Evolutionary conservation across 2,797 vertebrate genomes (phyloP), one percentile per base, ranked within the genome.

Genomic region (Eleutherodactylus coqui): DNA sequence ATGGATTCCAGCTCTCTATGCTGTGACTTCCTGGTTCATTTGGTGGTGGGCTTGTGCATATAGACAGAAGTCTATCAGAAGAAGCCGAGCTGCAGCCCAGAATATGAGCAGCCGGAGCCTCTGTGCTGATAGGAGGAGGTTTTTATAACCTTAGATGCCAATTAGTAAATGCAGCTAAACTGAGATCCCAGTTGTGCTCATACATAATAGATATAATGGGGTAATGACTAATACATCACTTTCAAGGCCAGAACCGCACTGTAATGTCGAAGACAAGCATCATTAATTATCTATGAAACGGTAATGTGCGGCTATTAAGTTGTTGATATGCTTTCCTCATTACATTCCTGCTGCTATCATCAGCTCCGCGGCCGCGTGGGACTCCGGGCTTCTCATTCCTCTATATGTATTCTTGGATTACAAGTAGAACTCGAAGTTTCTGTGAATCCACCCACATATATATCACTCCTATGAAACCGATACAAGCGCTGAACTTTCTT

Each of bases 381-480:
- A 60, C 53, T 83, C 73, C 34, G 17, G 75, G 82, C 53, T 49
- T 87, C 60, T 73, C 45, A 69, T 84, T 69, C 55, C 34, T 67
- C 21, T 34, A 67, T 38, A 70, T 43, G 47, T 43, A 70, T 77
- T 84, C 82, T 84, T 79, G 41, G 60, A 41, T 87, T 87, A 84
- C 86, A 84, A 84, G 81, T 84, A 79, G 75, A 87, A 79, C 32
- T 84, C 41, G 27, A 70, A 4, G 62, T 87, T 87, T 87, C 86
- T 75, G 75, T 87, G 86, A 84, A 80, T 87, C 82, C 86, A 84
- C 86, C 86, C 86, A 84, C 86, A 62, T 49, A 79, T 47, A 64
- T 70, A 79, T 84, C 81, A 84, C 81, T 67, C 34, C 53, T 24
- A 69, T 83, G 86, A 84, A 87, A 84, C 24, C 1, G 76, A 87